Evolutionary conservation across 2,888 invertebrate genomes (phyloP).

Genomic region (Mesorhabditis sp.): DNA sequence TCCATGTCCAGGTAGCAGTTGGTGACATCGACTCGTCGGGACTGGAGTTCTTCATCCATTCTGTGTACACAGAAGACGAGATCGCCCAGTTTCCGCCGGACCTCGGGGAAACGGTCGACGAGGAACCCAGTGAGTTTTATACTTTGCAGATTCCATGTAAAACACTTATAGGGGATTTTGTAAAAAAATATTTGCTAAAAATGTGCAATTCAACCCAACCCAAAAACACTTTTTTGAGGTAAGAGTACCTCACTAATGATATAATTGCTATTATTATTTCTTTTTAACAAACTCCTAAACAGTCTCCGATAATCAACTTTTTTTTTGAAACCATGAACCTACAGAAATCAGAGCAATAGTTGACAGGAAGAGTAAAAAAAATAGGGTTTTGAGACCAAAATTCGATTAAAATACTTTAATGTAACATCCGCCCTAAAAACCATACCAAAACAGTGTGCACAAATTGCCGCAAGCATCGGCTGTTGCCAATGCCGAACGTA

Average conservation of each 20-base stretch:
- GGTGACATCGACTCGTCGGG: conserved; percentile 53
- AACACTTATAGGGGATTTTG: conserved; percentile 9
- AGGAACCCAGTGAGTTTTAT: conserved; percentile 27
- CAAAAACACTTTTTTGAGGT: too few relatives aligned
- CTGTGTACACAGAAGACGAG: conserved; percentile 54
- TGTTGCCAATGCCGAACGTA: not conserved
- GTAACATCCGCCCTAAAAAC: not conserved
- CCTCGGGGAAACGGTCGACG: conserved; percentile 16
- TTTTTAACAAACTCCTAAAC: too few relatives aligned
- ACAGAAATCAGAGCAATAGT: too few relatives aligned
- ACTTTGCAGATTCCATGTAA: conserved; percentile 10
- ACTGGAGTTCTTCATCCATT: conserved; percentile 51
- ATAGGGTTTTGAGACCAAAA: too few relatives aligned
- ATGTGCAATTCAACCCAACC: not conserved
- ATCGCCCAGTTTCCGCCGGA: conserved; percentile 34
- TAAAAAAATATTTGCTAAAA: conserved; percentile 8
- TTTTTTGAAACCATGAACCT: too few relatives aligned
- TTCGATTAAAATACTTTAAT: too few relatives aligned
- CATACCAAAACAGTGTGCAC: conserved; percentile 1
- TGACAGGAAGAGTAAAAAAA: too few relatives aligned
- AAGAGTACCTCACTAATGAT: too few relatives aligned
- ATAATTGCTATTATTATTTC: too few relatives aligned
- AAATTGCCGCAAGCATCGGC: conserved; percentile 5
- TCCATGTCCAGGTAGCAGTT: conserved; percentile 43
- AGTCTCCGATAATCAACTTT: too few relatives aligned